Evolutionary conservation across 2,113 vertebrate genomes (phyloP), one percentile per base, ranked within the genome.

Genomic region (Sarotherodon lohbergeri): DNA sequence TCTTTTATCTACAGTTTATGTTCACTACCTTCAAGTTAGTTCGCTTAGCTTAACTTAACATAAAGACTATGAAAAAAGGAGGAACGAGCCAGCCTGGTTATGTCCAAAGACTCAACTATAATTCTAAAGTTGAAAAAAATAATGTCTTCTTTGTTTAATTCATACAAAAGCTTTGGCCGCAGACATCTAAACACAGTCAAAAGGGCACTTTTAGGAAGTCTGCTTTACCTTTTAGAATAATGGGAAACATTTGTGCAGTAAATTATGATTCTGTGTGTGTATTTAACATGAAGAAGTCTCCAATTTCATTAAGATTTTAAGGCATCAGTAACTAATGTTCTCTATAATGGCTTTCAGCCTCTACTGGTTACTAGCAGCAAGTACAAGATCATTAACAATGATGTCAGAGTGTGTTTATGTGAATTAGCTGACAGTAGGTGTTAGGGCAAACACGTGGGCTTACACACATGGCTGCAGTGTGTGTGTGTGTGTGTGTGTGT

Each of bases 291-390:
- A 73, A 73, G 39, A 27, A 17, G 41, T 73, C 0, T 24, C 16
- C 2, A 10, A 39, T 61, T 76, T 63, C 12, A 24, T 48, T 4
- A 22, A 54, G 66, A 56, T 48, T 22, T 39, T 32, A 22, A 6
- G 56, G 78, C 56, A 59, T 80, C 41, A 1, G 36, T 80, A 29
- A 46, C 3, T 71, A 5, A 46, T 2, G 12, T 56, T 16, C 52
- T 29, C 8, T 34, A 13, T 78, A 4, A 39, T 50, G 0, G 4
- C 29, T n/a, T 9, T 61, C 73, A 5, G 32, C 79, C 81, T 83
- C 86, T 66, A 36, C 12, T 78, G 78, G 83, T 54, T 50, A 81
- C 19, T 4, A 73, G 54, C 9, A 55, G 79, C 14, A 82, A 92
- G 19, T 84, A 36, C 61, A 83, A 6, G 36, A 63, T 39, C 11